These are phyloP conservation scores for Phaethornis superciliosus DNA, from an alignment of 2,113 vertebrate species.

Conservation along the genomic window DNA sequence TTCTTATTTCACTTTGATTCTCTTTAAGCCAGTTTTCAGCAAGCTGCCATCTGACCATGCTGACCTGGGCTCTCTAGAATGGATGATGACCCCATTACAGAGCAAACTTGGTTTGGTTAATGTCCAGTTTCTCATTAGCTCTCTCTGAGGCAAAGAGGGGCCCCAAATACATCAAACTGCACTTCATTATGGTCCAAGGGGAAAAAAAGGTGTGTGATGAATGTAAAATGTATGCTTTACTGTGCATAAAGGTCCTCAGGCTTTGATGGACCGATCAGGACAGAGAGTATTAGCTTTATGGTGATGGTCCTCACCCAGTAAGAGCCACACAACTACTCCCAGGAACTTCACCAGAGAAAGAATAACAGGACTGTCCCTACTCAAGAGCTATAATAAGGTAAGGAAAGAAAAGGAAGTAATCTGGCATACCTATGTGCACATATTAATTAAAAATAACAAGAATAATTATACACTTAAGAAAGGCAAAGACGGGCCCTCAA, in stretches of 20 bases:
- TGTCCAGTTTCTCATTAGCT: not conserved
- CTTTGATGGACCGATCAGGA: not conserved
- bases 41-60: accelerated
- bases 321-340: not conserved
- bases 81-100: not conserved
- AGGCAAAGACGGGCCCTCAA: conserved; percentile 40
- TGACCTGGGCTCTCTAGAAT: not conserved
- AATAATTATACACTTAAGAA: conserved; percentile 47
- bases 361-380: conserved; percentile 3
- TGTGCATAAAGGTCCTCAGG: not conserved
- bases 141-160: not conserved
- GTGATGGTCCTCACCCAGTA: not conserved
- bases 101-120: not conserved
- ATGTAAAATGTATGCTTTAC: not conserved
- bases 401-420: conserved; percentile 14
- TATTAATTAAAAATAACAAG: conserved; percentile 50
- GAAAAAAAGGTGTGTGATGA: not conserved
- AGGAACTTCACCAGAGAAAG: not conserved
- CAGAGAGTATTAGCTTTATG: not conserved
- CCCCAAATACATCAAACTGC: not conserved
- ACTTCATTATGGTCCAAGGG: accelerated
- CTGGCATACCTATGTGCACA: not conserved
- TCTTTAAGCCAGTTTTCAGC: not conserved
- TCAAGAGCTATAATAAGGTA: conserved; percentile 1
- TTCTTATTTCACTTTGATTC: not conserved